Conservation (phyloP, 2,113 vertebrate species). For the Semnornis frantzii region DNA sequence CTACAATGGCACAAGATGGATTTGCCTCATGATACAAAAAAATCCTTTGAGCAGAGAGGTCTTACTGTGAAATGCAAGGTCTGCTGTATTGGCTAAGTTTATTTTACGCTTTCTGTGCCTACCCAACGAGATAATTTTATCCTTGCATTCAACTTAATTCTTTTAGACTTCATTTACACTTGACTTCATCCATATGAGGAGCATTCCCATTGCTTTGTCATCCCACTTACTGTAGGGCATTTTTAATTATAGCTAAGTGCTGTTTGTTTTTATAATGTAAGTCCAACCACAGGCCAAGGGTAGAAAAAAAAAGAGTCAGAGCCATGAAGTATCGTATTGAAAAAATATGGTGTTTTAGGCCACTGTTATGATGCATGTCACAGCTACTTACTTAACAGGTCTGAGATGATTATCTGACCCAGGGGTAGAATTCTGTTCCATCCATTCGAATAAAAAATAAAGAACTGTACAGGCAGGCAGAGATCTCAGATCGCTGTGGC, state of each 20-base stretch:
- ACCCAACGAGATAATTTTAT: constrained; percentile 45
- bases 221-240: constrained; percentile 37
- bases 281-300: constrained; percentile 17
- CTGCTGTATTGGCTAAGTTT: neutral
- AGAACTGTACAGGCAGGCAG: neutral
- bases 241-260: constrained; percentile 69
- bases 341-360: constrained; percentile 53
- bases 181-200: constrained; percentile 61
- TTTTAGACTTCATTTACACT: constrained; percentile 65
- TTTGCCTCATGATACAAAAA: neutral
- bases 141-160: constrained; percentile 53
- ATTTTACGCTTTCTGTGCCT: constrained; percentile 36
- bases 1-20: neutral
- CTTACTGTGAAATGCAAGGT: neutral
- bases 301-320: neutral
- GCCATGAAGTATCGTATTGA: constrained; percentile 14
- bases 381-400: constrained; percentile 38
- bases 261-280: constrained; percentile 52
- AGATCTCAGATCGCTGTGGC: neutral
- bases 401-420: constrained; percentile 38
- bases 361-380: constrained; percentile 51
- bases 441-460: neutral
- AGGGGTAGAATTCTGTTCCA: constrained; percentile 29
- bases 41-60: neutral
- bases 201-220: constrained; percentile 62